Evolutionary conservation across 2,888 invertebrate genomes (phyloP), one percentile per base, ranked within the genome.

Genomic region (Mactromeris polynyma): DNA sequence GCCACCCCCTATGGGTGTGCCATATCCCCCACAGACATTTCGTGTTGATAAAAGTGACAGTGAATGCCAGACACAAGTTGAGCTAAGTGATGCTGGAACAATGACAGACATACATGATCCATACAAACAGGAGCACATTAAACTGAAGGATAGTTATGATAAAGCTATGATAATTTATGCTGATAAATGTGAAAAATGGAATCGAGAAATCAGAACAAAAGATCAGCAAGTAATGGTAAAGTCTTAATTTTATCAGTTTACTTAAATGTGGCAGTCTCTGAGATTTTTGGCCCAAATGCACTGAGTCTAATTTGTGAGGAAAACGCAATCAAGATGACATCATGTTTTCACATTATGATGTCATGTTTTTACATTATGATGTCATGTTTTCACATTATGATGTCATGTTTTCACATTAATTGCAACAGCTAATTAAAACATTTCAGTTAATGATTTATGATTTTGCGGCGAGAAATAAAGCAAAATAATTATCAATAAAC

Each of bases 101-200:
- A 92, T 93, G 88, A 94, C 94, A 33, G 94, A 94, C 19, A 85
- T 87, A 1, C 92, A 91, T 86, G 92, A 94, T 77, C 92, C 92
- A 1, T 89, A 82, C 31, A 93, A 92, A 42, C 84, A 83, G 19
- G 90, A 90, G 69, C 89, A 83, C 17, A 19, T 88, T 0, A 86
- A 89, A 26, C 58, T 89, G 77, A 88, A 90, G 79, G 90, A 92
- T 26, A 91, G 90, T 7, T 78, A 87, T 73, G 87, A 91, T 26
- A 54, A 83, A 14, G 79, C 83, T 9, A n/a, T 85, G 31, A 58
- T 64, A 46, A 31, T 83, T 11, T 81, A 89, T 51, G 38, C 64
- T 7, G 86, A 90, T 21, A 80, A 54, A 36, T 83, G 80, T 51
- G 86, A 92, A 46, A 92, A 92, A 80, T 64, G 92, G 21, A 69